Evolutionary conservation across 2,113 vertebrate species (phyloP).

Genomic region (Sturnira hondurensis): DNA sequence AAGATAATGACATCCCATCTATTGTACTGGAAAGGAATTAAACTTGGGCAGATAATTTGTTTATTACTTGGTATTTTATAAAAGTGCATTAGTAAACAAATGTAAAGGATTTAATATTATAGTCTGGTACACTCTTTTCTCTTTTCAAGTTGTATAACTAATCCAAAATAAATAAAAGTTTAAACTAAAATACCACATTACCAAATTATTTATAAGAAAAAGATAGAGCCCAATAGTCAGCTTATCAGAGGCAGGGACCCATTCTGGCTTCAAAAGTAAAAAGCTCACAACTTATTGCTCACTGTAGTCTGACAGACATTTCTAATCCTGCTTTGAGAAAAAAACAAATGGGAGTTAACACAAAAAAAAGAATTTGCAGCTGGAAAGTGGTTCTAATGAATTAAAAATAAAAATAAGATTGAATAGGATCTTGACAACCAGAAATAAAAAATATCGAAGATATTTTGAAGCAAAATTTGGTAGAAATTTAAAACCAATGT

Average conservation of each 20-base stretch:
- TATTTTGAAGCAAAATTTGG: conserved; percentile 22
- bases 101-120: neutral
- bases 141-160: neutral
- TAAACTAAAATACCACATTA: neutral
- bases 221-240: neutral
- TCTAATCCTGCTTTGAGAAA: neutral
- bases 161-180: neutral
- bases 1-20: neutral
- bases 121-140: neutral
- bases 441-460: conserved; percentile 10
- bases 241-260: neutral
- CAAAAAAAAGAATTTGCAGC: neutral
- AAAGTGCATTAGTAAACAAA: neutral
- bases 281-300: neutral
- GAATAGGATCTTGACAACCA: neutral
- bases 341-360: neutral
- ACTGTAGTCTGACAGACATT: neutral
- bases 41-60: neutral
- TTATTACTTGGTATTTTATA: neutral
- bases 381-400: neutral
- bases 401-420: conserved; percentile 15
- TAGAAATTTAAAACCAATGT: conserved; percentile 28
- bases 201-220: conserved; percentile 38
- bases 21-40: neutral
- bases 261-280: neutral